Percentiles rank a stretch among this genome's conserved stretches.
phyloP scores from a whole-genome alignment of 2,888 invertebrate species.

The Auanema freiburgensis region DNA sequence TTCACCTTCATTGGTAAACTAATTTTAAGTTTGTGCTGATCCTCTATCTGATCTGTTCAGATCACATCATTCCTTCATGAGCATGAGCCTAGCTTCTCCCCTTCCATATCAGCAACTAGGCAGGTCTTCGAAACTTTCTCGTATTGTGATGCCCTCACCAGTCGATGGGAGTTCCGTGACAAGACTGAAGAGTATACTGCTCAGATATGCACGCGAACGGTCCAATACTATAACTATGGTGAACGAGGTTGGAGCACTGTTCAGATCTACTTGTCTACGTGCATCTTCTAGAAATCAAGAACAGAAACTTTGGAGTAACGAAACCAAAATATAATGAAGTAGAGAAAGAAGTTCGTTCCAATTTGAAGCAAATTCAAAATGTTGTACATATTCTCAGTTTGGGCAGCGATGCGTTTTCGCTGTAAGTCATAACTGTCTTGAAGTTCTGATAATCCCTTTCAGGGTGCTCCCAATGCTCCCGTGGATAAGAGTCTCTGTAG shows the following conservation, averaged over 20 bases:
- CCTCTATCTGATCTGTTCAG: conserved; percentile 3
- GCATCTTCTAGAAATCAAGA: not conserved
- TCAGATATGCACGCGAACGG: conserved; percentile 13
- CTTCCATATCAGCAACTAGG: conserved; percentile 6
- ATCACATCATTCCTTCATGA: conserved; percentile 10
- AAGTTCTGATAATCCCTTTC: not conserved
- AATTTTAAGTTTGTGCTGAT: too few species aligned
- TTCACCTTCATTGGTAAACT: too few species aligned
- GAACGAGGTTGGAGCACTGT: not conserved
- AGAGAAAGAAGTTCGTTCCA: not conserved
- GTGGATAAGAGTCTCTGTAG: conserved; percentile 4
- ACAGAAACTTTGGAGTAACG: not conserved
- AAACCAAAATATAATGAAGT: conserved; percentile 7
- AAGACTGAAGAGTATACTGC: not conserved
- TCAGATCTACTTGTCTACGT: too few species aligned
- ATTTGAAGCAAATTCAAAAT: not conserved
- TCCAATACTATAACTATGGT: conserved; percentile 7
- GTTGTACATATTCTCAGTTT: not conserved
- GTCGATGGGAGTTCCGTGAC: conserved; percentile 12
- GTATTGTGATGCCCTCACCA: conserved; percentile 4
- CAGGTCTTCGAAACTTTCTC: conserved; percentile 7
- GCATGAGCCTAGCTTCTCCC: conserved; percentile 12
- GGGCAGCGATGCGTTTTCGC: conserved; percentile 1
- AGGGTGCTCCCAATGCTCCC: conserved; percentile 12
- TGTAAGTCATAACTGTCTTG: not conserved